Evolutionary conservation across 1,140 invertebrate genomes (phyloP).

Genomic region (Psilanteris sp.): DNA sequence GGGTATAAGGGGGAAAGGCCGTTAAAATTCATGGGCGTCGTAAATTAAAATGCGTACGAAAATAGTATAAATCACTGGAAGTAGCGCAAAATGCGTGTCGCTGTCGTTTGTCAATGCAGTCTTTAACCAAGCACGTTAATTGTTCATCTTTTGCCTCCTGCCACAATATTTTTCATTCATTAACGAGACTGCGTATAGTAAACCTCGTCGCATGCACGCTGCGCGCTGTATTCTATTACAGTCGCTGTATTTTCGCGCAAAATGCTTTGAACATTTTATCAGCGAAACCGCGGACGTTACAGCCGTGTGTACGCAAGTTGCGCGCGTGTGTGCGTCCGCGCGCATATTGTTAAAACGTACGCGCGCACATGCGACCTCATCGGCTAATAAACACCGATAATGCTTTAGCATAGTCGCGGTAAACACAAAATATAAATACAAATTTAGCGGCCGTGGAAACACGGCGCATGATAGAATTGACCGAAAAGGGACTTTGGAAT

Average conservation of each 20-base stretch:
- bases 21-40: conserved; percentile 16
- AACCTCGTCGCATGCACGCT: conserved; percentile 53
- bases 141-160: conserved; percentile 53
- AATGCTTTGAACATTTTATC: conserved; percentile 72
- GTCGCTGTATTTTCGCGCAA: conserved; percentile 60
- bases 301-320: conserved; percentile 11
- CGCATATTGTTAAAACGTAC: conserved; percentile 54
- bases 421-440: conserved; percentile 78
- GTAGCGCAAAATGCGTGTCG: conserved; percentile 27
- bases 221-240: conserved; percentile 66
- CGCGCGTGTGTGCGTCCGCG: neutral
- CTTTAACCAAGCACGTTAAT: conserved; percentile 55
- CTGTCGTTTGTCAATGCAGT: conserved; percentile 50
- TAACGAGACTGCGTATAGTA: conserved; percentile 49
- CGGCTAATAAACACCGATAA: conserved; percentile 77
- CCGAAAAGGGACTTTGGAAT: conserved; percentile 41
- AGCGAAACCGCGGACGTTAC: conserved; percentile 59
- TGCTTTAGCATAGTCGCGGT: conserved; percentile 72
- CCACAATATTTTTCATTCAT: conserved; percentile 63
- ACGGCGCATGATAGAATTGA: conserved; percentile 51
- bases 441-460: conserved; percentile 69
- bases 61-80: conserved; percentile 50
- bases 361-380: conserved; percentile 64
- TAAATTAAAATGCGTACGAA: conserved; percentile 23
- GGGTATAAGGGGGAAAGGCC: neutral